Evolutionary conservation across 2,113 vertebrate genomes (phyloP), one percentile per base, ranked within the genome.

Genomic region (Podarcis cretensis): DNA sequence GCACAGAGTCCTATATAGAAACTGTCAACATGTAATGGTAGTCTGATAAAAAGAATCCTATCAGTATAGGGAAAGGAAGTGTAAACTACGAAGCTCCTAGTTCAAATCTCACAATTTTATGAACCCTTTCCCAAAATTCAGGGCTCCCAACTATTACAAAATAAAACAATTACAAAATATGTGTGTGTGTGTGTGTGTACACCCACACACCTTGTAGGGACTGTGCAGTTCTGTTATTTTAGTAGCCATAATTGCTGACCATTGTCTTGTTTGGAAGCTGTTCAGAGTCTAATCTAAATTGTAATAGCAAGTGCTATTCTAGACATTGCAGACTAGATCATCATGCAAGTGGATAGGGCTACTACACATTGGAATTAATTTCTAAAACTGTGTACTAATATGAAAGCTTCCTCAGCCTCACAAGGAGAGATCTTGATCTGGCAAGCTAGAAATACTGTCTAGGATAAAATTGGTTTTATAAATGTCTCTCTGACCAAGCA

Each of bases 361-460:
- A 12, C 65, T 90, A 93, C 84, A 89, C 93, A 68, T 80, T 78
- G 32, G 35, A 90, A 92, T 92, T 89, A 94, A 77, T 85, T 91
- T 93, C 90, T 89, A 89, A 90, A 94, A 78, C 25, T 88, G 87
- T n/a, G 85, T 83, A 81, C 71, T 84, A 94, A 92, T 63, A 71
- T 37, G 48, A 89, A 89, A 43, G 78, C 88, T 90, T 48, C 87
- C 69, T 65, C 78, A 91, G 89, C 91, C 85, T 93, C 90, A 74
- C 79, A 94, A 93, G 94, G 91, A 87, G 84, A 87, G 73, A 0
- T 83, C 81, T 88, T 93, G 57, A 83, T 3, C 37, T 90, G 81
- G 89, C 89, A 81, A 3, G 43, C 93, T 91, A 92, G 82, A 94
- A 95, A 93, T 94, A 89, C 92, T 27, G 86, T 40, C 76, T 84